These are phyloP conservation scores for Enteromius radiatus DNA, from an alignment of 2,797 vertebrate genomes.

Conservation along the genomic window DNA sequence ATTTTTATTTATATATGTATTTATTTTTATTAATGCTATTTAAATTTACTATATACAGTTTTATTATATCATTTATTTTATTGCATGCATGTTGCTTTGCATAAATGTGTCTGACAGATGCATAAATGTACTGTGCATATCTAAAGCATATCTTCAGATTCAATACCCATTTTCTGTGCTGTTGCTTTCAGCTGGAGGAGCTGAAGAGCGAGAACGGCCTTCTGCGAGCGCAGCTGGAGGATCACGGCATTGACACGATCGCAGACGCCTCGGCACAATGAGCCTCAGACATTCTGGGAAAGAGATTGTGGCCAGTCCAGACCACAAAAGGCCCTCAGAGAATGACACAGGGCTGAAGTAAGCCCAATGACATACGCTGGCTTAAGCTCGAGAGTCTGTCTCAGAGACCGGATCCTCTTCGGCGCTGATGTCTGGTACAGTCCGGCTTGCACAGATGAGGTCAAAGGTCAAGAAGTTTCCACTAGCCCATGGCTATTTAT, in stretches of 20 bases:
- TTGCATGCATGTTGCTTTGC: background rate
- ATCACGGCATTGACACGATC: constrained; percentile 82
- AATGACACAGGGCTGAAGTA: background rate
- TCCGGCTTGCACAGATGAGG: background rate
- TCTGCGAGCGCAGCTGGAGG: constrained; percentile 86
- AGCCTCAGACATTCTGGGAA: constrained; percentile 28
- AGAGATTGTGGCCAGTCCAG: background rate
- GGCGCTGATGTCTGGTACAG: background rate
- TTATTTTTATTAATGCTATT: background rate
- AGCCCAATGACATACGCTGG: background rate
- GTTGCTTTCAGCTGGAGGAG: constrained; percentile 82
- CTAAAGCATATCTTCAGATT: background rate
- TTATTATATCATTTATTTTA: background rate
- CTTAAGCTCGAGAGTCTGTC: background rate
- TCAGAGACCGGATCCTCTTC: background rate
- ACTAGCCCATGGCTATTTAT: background rate
- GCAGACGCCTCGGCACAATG: constrained; percentile 81
- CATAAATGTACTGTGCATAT: constrained; percentile 31
- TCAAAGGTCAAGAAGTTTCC: constrained; percentile 12
- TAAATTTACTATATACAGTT: background rate
- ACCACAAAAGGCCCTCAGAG: background rate
- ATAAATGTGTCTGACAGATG: background rate
- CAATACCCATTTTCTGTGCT: background rate
- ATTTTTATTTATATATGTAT: background rate
- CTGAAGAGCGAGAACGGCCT: constrained; percentile 88